Evolutionary conservation across 2,113 vertebrate species (phyloP).

Genomic region (Asarcornis scutulata): DNA sequence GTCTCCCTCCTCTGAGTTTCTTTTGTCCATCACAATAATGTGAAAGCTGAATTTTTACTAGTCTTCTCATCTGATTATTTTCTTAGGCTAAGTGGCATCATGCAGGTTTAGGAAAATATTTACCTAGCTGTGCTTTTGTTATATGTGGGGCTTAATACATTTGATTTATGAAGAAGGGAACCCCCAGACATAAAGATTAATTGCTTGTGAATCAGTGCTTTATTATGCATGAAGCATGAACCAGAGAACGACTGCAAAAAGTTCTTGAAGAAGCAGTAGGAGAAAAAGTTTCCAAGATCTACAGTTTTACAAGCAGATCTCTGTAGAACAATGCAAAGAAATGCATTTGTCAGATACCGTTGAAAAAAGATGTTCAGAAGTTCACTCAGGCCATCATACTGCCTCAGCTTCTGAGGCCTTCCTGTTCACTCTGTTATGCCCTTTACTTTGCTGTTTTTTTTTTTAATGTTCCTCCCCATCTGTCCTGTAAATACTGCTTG

Average conservation of each 20-base stretch:
- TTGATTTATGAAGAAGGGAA: background rate
- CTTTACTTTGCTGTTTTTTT: background rate
- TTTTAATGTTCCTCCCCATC: background rate
- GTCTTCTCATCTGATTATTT: no score
- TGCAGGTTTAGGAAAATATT: fast-evolving
- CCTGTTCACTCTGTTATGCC: background rate
- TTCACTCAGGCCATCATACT: background rate
- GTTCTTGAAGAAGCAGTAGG: background rate
- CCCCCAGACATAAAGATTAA: background rate
- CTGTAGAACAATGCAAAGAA: background rate
- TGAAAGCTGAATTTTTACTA: background rate
- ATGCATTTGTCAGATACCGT: background rate
- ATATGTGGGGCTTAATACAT: fast-evolving
- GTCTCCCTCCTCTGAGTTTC: no score
- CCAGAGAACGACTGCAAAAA: background rate
- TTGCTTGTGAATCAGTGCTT: background rate
- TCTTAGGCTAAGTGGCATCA: no score
- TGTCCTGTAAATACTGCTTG: background rate
- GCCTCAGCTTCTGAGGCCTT: background rate
- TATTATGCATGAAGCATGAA: fast-evolving
- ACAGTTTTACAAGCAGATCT: background rate
- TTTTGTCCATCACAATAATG: no score
- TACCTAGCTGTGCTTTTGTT: background rate
- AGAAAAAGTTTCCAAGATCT: background rate
- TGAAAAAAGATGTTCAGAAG: background rate